Percentiles rank a stretch among this genome's conserved stretches.
Conservation (phyloP, 2,113 vertebrate genomes). For the Natator depressus region DNA sequence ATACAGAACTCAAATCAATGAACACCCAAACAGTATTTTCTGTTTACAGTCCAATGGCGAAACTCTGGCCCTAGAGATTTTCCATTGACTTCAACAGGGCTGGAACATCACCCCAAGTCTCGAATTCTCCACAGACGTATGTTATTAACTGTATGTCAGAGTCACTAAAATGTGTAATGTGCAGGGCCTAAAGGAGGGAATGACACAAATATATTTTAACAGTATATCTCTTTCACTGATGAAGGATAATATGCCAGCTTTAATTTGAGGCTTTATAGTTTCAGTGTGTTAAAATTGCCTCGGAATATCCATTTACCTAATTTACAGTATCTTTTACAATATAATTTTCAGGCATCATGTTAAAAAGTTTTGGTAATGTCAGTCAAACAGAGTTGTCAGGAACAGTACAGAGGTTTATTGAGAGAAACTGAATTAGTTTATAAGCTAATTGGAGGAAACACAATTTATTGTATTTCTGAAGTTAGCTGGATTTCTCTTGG, state of each 20-base stretch:
- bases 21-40: not conserved
- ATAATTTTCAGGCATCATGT: not conserved
- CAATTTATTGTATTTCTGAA: not conserved
- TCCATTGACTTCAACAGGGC: not conserved
- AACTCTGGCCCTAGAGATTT: not conserved
- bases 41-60: not conserved
- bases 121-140: not conserved
- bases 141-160: not conserved
- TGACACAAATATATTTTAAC: not conserved
- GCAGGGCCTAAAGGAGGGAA: not conserved
- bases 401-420: not conserved
- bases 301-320: not conserved
- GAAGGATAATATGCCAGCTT: not conserved
- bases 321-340: not conserved
- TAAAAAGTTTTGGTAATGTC: not conserved
- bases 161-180: not conserved
- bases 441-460: not conserved
- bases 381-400: not conserved
- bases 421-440: not conserved
- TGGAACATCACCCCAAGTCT: not conserved
- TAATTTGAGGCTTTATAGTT: not conserved
- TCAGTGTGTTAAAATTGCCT: not conserved
- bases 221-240: not conserved
- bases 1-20: not conserved
- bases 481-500: not conserved